Base-by-base conservation (phyloP, 2,888 invertebrate genomes). In the Caenorhabditis wallacei region DNA sequence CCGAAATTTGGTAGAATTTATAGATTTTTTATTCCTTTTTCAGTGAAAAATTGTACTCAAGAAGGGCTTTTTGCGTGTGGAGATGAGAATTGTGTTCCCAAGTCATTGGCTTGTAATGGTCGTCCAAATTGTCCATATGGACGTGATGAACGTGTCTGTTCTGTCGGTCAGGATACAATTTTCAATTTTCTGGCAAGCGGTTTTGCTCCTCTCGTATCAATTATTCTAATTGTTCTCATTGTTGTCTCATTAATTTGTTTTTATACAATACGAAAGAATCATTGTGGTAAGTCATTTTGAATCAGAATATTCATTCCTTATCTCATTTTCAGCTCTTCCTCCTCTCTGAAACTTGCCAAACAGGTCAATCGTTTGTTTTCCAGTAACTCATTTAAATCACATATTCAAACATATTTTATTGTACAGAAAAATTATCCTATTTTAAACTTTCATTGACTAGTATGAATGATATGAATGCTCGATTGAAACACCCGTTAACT, bases 11-110 rank as follows among this genome's bases (percentile, higher is more conserved):
- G n/a, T 8, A 30, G 30, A 30, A 13, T 35, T 37, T n/a, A 35
- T 11, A 40, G 5, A 4, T 16, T 40, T 18, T 20, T 20, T 48
- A 35, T 16, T 13, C 10, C 46, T 16, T 61, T 86, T 89, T 70
- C 80, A 91, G 91, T 84, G 69, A 90, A 90, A 78, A 90, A 91
- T 68, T 91, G 91, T 80, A 84, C 89, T 8, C 78, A 84, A 64
- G 82, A 81, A 40, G 84, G 71, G 13, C 82, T 90, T n/a, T 90
- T 90, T 78, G 82, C 85, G 7, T 92, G 92, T 79, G 90, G 91
- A 18, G 92, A 92, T 80, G 92, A 90, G 75, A 90, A 90, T 40
- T 92, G 92, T 82, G 88, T 92, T 24, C 90, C 91, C 1, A 68
- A 82, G 26, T 64, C 72, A 5, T 76, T 91, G 24, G 87, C 84